These are phyloP conservation scores for Diachrysia chrysitis DNA, from an alignment of 2,888 invertebrate genomes.

Conservation along the genomic window DNA sequence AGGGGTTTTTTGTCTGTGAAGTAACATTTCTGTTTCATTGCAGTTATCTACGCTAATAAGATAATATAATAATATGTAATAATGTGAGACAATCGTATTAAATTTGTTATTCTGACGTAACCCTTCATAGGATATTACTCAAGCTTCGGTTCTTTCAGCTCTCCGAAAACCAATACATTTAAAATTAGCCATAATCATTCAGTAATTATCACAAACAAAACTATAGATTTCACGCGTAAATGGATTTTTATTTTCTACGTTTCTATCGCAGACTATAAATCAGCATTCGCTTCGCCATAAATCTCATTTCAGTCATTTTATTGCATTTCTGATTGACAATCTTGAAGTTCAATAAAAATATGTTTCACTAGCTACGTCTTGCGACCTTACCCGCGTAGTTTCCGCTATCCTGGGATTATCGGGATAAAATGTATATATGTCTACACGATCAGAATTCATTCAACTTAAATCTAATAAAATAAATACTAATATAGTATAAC, in stretches of 20 bases:
- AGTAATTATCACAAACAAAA: neutral
- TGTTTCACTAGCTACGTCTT: neutral
- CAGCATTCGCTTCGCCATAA: neutral
- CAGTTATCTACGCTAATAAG: too few relatives aligned
- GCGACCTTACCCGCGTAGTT: neutral
- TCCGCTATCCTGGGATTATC: neutral
- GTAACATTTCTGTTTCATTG: too few relatives aligned
- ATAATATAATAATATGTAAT: too few relatives aligned
- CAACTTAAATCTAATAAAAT: too few relatives aligned
- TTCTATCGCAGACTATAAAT: conserved; percentile 1
- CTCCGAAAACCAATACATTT: neutral
- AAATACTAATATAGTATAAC: too few relatives aligned
- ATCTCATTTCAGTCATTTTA: neutral
- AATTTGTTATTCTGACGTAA: too few relatives aligned
- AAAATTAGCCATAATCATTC: too few relatives aligned
- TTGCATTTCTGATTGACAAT: conserved; percentile 2
- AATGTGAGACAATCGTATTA: too few relatives aligned
- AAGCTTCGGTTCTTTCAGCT: conserved; percentile 28
- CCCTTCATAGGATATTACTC: conserved; percentile 20
- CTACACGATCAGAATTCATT: too few relatives aligned
- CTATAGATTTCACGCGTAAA: neutral
- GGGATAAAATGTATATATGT: neutral
- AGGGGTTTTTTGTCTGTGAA: too few relatives aligned
- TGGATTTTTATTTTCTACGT: neutral
- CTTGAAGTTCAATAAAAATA: neutral